Evolutionary conservation across 64 coral and sea anemone genomes (phyloP), one percentile per base, ranked within the genome.

Genomic region (Cladopsammia gracilis): DNA sequence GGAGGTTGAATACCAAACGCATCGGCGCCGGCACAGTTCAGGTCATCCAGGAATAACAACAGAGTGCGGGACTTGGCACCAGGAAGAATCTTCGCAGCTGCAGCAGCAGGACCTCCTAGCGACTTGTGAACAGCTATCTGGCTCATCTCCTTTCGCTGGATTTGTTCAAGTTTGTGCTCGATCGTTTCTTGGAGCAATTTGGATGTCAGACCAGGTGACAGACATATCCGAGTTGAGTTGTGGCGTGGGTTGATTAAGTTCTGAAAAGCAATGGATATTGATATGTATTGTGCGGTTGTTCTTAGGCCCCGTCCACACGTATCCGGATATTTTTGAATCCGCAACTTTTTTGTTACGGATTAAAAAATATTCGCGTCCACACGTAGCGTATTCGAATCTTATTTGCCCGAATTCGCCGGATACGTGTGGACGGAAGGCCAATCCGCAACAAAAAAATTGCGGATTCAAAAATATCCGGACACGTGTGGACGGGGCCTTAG

Each of bases 41-140:
- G 89, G 77, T 99, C 94, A 67, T 99, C 98, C 47, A 99, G 77
- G 66, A 99, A 99, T 53, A 96, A 91, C 13, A 94, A 57, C 23
- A 89, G 91, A 13, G 74, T 65, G 23, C 71, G 80, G 10, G 94
- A 81, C 58, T 94, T 94, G 24, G 60, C 14, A 57, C 62, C 91
- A 12, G 86, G 48, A 10, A 74, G 70, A 62, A 9, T 52, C 66
- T 91, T 89, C 0, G 70, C 18, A 11, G 71, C 42, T 25, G 44
- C 72, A 34, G 70, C 25, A 6, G 60, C 20, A 49, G 44, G 70
- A 25, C 69, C 73, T 75, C 15, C 89, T 13, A 51, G 15, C 22
- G 88, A 56, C 76, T 81, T 87, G 13, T 65, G 62, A 14, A 86
- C 0, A 8, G 62, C 76, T 52, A 87, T 72, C 25, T 93, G 79